Evolutionary conservation across 2,797 vertebrate genomes (phyloP), one percentile per base, ranked within the genome.

Genomic region (Threskiornis aethiopicus): DNA sequence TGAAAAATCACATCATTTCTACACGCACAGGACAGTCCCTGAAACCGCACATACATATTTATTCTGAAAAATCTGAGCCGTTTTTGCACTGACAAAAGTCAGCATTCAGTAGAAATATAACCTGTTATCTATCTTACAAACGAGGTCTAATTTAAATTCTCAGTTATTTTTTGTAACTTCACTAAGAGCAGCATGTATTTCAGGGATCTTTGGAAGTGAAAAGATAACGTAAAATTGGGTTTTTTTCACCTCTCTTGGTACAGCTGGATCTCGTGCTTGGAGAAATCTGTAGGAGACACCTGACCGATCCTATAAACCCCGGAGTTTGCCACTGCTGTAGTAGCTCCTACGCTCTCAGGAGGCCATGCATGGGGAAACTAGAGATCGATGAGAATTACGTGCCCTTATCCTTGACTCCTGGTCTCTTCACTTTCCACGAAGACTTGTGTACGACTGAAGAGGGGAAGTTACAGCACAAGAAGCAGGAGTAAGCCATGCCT

Each of bases 231-330:
- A 7, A 58, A 26, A 6, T 8, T 17, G 41, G 37, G 7, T 0
- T 59, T 42, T 64, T 77, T 37, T 16, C 55, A 37, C 72, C 37
- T 90, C 35, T 44, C 78, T 29, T 31, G 18, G 10, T 37, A 52
- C 67, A 98, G 98, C n/a, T 94, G 64, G 96, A 95, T 61, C 59
- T 97, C 2, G 79, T 97, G 62, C 64, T 96, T 37, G 97, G 97
- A 83, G 93, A 75, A 66, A 72, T 98, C 46, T 98, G 97, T 35
- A 95, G 89, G 55, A 89, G 76, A 64, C 97, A 98, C 29, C 33
- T 87, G 14, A 17, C 21, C 1, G 29, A 86, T 4, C 64, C 94
- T 11, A 92, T 97, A 64, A 98, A 96, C n/a, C 44, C 90, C 0
- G 89, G 89, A 0, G 59, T 98, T 16, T 89, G 80, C n/a, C 84